Evolutionary conservation across 2,113 vertebrate genomes (phyloP), one percentile per base, ranked within the genome.

Genomic region (Cairina moschata): DNA sequence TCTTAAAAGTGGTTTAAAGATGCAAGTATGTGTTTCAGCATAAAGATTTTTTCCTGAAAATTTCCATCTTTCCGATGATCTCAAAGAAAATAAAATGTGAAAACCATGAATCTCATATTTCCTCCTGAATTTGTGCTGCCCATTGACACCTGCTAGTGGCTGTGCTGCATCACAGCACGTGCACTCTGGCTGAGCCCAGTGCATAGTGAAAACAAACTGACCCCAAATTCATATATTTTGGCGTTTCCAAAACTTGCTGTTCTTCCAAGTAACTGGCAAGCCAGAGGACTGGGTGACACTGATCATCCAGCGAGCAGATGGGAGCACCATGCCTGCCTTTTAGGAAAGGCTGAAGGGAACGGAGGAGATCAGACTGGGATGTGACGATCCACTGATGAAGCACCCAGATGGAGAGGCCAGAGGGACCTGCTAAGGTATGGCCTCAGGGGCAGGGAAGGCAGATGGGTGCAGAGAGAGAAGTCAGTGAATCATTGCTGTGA

Each of bases 341-440:
- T 60, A 21, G 40, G 26, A 60, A 52, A 74, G 29, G 26, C 22
- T 66, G 90, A 81, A 60, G 65, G n/a, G 26, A 48, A 88, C 73
- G 15, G 31, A 21, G 20, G 59, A 80, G 32, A 15, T 83, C 68
- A 81, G 60, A 83, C 12, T 2, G 20, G 50, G 38, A 34, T 59
- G 40, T 7, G 32, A 40, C 4, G n/a, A 72, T 21, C 0, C 0
- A 38, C 18, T 8, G 11, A 11, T 42, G 73, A 81, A 48, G 25
- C 34, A 74, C 54, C 17, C 50, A 48, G 56, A 48, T 52, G 29
- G 26, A 77, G 34, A 46, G 31, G 44, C 17, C 32, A 52, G 68
- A 65, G 21, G 38, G 20, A 65, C 12, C 44, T 77, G 68, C 54
- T 65, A n/a, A 83, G 6, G 13, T 38, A 72, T 7, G 58, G 52